Conservation (phyloP, 2,113 vertebrate species). For the Carassius auratus region DNA sequence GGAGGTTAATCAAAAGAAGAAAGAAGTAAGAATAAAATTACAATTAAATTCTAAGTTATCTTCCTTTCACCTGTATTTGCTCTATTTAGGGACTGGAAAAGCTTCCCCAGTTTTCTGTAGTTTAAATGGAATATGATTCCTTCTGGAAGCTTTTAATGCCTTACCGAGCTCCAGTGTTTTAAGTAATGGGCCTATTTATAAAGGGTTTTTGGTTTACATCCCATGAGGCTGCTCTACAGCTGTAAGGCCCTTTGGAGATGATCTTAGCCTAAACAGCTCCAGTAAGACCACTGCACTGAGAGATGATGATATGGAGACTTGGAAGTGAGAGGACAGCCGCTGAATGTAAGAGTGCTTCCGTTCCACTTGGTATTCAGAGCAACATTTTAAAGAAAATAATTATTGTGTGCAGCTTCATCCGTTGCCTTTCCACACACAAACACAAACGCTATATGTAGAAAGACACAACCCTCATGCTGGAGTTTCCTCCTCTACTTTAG, state of each 20-base stretch:
- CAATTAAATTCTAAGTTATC: not conserved
- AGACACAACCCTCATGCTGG: not conserved
- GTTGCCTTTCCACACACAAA: not conserved
- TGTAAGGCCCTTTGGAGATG: constrained; percentile 21
- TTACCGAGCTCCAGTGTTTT: constrained; percentile 1
- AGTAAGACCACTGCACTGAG: not conserved
- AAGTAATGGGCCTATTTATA: constrained; percentile 23
- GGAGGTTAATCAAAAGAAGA: not conserved
- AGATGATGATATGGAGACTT: constrained; percentile 19
- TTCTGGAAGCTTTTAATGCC: not conserved
- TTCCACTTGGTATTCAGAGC: not conserved
- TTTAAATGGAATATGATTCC: not conserved
- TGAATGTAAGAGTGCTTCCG: not conserved
- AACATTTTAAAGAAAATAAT: not conserved
- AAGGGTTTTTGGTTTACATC: constrained; percentile 13
- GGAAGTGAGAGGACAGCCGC: not conserved
- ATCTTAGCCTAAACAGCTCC: constrained; percentile 10
- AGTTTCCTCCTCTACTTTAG: not conserved
- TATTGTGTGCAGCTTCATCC: not conserved
- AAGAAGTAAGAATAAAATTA: not conserved
- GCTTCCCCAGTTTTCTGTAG: not conserved
- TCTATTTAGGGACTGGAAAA: not conserved
- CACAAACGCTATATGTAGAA: not conserved
- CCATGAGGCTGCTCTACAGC: constrained; percentile 15
- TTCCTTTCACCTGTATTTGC: not conserved